Conservation (phyloP, 92 coral and sea anemone genomes). For the Parazoanthus atlanticus region DNA sequence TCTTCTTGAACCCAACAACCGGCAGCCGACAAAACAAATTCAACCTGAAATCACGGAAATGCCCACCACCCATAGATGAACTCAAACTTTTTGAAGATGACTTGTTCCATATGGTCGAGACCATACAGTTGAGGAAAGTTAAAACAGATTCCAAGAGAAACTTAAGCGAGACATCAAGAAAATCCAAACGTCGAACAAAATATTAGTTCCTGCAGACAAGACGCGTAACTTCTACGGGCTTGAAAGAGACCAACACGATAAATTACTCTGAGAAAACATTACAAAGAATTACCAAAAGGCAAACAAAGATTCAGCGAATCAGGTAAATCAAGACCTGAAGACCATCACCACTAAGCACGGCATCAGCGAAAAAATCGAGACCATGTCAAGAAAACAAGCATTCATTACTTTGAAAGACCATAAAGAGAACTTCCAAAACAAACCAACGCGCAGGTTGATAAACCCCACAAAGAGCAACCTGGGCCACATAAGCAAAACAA, state of each 20-base stretch:
- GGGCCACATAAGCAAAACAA: constrained; percentile 46
- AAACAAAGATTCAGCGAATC: constrained; percentile 5
- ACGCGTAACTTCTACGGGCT: constrained; percentile 10
- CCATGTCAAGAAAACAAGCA: constrained; percentile 48
- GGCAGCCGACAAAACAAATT: no score
- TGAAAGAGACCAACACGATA: neutral
- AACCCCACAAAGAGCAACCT: constrained; percentile 52
- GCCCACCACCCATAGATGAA: no score
- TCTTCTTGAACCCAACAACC: no score
- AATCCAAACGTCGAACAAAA: neutral
- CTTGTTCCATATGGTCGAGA: no score
- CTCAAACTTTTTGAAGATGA: no score
- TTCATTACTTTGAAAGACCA: constrained; percentile 49
- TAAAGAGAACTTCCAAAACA: constrained; percentile 46
- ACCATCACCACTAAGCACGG: constrained; percentile 9
- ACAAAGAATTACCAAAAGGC: constrained; percentile 41
- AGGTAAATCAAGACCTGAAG: constrained; percentile 46
- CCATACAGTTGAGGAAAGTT: no score
- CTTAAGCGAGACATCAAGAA: neutral
- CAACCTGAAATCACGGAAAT: no score
- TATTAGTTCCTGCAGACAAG: constrained; percentile 27
- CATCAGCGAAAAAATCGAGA: constrained; percentile 43
- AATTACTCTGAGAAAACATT: constrained; percentile 26
- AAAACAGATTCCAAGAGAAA: neutral
- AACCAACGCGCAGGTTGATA: constrained; percentile 51